Evolutionary conservation across 2,113 vertebrate species (phyloP), one percentile per base, ranked within the genome.

Genomic region (Cacatua alba): DNA sequence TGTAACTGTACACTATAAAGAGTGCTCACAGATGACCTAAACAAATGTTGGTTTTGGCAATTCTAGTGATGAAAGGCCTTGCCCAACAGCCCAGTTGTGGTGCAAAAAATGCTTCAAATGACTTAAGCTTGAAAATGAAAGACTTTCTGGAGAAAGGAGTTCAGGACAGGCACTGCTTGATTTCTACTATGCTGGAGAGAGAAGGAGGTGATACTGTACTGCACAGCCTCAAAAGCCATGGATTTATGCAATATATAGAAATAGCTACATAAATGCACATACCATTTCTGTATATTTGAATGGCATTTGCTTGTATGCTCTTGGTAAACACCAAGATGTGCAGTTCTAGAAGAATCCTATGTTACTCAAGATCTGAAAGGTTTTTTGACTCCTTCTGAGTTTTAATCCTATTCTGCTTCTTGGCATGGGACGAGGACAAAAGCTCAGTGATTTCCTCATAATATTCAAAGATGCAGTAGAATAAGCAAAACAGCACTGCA

Each of bases 1-100:
- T 37, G 3, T 39, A 59, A 67, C 6, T 39, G 11, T 8, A 67
- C 21, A 41, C 17, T 57, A 46, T 39, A 25, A 92, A 90, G 46
- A 80, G 51, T 35, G 35, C 6, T 18, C 17, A 39, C 13, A 46
- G 17, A 76, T 46, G 31, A 87, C 33, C 7, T 9, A 64, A 63
- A 67, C 15, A 79, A 33, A 39, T 24, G 5, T 9, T 1, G 0
- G 0, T 55, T 70, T 62, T 70, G 17, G 16, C 1, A 62, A 53
- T 39, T 83, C 31, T 25, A 11, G 21, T 14, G 24, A 44, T 52
- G 64, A 69, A 72, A 86, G 21, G 7, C 20, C 46, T 88, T 77
- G 21, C 10, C 51, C 15, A 62, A 92, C 83, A 49, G 37, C n/a
- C 8, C 31, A 63, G 17, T 2, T 64, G 41, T 13, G 49, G 16